phyloP scores from a whole-genome alignment of 1,140 invertebrate species.

The Leptopilina clavipes region DNA sequence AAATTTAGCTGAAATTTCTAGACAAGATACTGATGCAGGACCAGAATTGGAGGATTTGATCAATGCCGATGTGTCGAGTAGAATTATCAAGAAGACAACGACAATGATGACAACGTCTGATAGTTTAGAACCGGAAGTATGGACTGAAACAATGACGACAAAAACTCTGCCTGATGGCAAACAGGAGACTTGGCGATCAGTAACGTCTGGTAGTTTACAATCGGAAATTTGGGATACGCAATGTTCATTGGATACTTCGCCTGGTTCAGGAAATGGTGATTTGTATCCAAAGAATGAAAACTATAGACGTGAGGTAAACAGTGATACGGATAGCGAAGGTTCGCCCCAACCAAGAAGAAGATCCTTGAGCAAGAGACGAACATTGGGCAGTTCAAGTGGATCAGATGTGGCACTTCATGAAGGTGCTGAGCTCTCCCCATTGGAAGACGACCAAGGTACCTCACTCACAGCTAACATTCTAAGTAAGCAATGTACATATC shows the following conservation, averaged over 20 bases:
- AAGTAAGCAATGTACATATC: constrained; percentile 75
- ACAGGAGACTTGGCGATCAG: constrained; percentile 57
- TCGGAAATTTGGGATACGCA: constrained; percentile 69
- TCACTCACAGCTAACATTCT: constrained; percentile 72
- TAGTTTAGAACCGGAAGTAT: constrained; percentile 43
- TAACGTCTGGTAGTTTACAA: constrained; percentile 48
- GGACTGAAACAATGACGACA: constrained; percentile 46
- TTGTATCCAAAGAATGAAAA: constrained; percentile 60
- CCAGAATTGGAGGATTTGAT: constrained; percentile 50
- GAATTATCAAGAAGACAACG: constrained; percentile 44
- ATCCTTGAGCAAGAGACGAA: constrained; percentile 69
- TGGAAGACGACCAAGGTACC: constrained; percentile 76
- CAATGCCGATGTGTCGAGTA: constrained; percentile 48
- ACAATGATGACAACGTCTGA: constrained; percentile 51
- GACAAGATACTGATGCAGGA: constrained; percentile 39
- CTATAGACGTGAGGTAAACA: constrained; percentile 64
- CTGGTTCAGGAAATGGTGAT: constrained; percentile 67
- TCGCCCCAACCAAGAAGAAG: constrained; percentile 67
- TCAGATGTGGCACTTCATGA: constrained; percentile 80
- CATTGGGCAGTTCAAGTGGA: constrained; percentile 78
- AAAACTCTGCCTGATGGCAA: constrained; percentile 49
- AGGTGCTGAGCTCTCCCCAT: constrained; percentile 74
- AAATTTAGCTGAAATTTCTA: not conserved
- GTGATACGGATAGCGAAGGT: constrained; percentile 70
- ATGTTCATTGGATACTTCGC: constrained; percentile 67